phyloP scores from a whole-genome alignment of 2,888 invertebrate genomes.

The Temnothorax rugatulus region DNA sequence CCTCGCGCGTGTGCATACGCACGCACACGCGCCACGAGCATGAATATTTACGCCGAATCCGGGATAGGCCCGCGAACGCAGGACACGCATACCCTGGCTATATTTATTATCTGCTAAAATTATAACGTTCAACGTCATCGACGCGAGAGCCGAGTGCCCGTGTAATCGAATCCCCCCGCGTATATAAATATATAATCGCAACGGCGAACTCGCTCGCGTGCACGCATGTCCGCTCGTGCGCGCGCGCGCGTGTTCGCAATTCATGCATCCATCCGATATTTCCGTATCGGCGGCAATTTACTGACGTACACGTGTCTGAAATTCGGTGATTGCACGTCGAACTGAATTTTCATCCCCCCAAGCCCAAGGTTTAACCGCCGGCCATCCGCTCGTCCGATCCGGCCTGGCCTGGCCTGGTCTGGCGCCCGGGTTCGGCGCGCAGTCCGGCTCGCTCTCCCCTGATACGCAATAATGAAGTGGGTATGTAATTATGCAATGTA shows the following conservation, averaged over 20 bases:
- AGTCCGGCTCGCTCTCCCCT: conserved; percentile 28
- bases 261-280: conserved; percentile 72
- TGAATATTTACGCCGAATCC: conserved; percentile 67
- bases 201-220: conserved; percentile 9
- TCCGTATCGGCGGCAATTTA: conserved; percentile 73
- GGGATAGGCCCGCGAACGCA: conserved; percentile 19
- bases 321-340: conserved; percentile 72
- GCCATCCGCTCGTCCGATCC: conserved; percentile 22
- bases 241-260: conserved; percentile 55
- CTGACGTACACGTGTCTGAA: conserved; percentile 70
- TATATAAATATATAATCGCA: conserved; percentile 71
- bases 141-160: conserved; percentile 65
- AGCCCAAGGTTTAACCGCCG: conserved; percentile 60
- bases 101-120: conserved; percentile 75
- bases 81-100: conserved; percentile 62
- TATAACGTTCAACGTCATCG: conserved; percentile 67
- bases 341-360: conserved; percentile 67
- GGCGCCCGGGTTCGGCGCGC: neutral
- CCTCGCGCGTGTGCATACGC: conserved; percentile 49
- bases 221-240: neutral
- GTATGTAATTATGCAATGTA: conserved; percentile 69
- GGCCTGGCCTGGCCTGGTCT: neutral
- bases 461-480: conserved; percentile 67
- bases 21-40: conserved; percentile 39
- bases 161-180: conserved; percentile 67